Conservation (phyloP, 2,113 vertebrate genomes). For the Platichthys stellatus region DNA sequence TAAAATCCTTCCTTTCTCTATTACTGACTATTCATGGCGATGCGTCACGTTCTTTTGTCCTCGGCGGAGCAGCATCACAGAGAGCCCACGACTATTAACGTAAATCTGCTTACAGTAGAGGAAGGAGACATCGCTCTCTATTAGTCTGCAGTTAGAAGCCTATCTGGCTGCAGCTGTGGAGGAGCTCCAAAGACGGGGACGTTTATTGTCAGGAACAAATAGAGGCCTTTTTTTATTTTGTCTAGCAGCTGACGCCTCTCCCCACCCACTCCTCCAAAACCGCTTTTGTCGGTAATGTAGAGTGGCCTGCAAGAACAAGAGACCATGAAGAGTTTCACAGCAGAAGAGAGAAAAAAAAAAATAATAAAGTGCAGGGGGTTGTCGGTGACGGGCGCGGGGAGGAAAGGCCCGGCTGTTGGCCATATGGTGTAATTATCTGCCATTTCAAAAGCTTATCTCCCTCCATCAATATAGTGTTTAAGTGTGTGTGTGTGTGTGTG, state of each 20-base stretch:
- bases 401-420: constrained; percentile 64
- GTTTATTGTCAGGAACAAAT: constrained; percentile 77
- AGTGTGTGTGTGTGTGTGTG: constrained; percentile 31
- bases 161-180: constrained; percentile 74
- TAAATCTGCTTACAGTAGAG: constrained; percentile 65
- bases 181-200: constrained; percentile 67
- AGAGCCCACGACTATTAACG: constrained; percentile 40
- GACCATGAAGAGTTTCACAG: constrained; percentile 55
- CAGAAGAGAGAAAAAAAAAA: constrained; percentile 4
- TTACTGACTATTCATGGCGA: background rate
- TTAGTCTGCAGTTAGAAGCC: constrained; percentile 59
- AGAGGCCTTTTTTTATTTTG: constrained; percentile 77
- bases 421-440: constrained; percentile 76
- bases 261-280: constrained; percentile 69
- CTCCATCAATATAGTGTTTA: constrained; percentile 62
- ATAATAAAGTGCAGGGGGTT: constrained; percentile 38
- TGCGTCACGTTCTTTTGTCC: constrained; percentile 29
- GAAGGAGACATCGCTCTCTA: constrained; percentile 56
- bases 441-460: constrained; percentile 74
- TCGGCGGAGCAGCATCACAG: constrained; percentile 3
- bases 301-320: constrained; percentile 53
- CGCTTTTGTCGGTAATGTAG: constrained; percentile 69
- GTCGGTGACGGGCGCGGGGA: constrained; percentile 28
- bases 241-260: constrained; percentile 77
- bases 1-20: background rate